A percentile compares a stretch with the other conserved stretches of the same genome.
phyloP scores from a whole-genome alignment of 2,113 vertebrate genomes.

The Nycticebus coucang region DNA sequence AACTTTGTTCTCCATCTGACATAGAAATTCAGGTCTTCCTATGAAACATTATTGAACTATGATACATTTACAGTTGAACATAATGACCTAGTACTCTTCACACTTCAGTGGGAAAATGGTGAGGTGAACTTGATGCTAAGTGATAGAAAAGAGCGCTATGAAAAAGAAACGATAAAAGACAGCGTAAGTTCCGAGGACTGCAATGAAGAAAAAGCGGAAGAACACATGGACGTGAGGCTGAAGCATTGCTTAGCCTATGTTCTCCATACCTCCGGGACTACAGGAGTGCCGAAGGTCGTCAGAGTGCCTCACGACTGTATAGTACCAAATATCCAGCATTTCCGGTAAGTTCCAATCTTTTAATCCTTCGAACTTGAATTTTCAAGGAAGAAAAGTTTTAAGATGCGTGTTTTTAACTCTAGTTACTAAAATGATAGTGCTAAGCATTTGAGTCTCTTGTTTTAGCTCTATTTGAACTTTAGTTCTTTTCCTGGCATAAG shows the following conservation, averaged over 20 bases:
- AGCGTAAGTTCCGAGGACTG: not conserved
- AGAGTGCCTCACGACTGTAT: conserved; percentile 95
- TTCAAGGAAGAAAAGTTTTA: not conserved
- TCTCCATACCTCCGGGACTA: conserved; percentile 97
- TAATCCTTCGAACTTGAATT: not conserved
- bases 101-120: conserved; percentile 50
- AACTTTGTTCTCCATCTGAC: conserved; percentile 64
- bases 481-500: not conserved
- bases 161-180: not conserved
- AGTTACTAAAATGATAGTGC: not conserved
- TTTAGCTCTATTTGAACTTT: not conserved
- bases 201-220: not conserved
- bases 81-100: conserved; percentile 88
- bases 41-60: conserved; percentile 74
- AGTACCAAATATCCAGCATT: conserved; percentile 94
- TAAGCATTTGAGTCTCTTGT: not conserved
- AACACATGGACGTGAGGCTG: conserved; percentile 50
- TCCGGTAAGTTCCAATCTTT: conserved; percentile 86
- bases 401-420: not conserved
- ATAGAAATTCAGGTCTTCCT: conserved; percentile 88
- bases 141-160: conserved; percentile 52
- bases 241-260: conserved; percentile 88
- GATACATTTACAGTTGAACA: conserved; percentile 79
- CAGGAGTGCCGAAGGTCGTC: conserved; percentile 94
- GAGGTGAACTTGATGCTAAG: conserved; percentile 56